Percentiles rank a stretch among this genome's conserved stretches.
Evolutionary conservation across 2,113 vertebrate species (phyloP).

Genomic region (Fulmarus glacialis): DNA sequence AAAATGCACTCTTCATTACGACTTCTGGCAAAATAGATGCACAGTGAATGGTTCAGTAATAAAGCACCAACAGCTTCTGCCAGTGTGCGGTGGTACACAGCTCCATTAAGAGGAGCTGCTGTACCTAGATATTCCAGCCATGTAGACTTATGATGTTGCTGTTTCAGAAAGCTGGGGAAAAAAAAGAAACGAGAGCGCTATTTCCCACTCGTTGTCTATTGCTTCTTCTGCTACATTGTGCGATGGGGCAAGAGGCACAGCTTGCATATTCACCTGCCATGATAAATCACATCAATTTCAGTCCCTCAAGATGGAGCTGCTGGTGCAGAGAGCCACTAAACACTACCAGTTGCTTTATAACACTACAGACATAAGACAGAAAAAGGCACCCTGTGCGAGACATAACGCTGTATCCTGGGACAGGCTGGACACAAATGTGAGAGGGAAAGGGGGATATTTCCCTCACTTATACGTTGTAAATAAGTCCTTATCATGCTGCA

Average conservation of each 20-base stretch:
- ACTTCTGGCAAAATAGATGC: neutral
- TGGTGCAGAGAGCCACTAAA: conserved; percentile 54
- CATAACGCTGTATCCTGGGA: neutral
- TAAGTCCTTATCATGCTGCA: neutral
- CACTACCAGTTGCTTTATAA: conserved; percentile 57
- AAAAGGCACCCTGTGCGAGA: neutral
- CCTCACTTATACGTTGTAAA: neutral
- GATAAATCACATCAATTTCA: conserved; percentile 66
- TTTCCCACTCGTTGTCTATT: neutral
- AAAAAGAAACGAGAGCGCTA: neutral
- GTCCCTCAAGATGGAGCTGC: conserved; percentile 40
- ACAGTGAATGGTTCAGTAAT: neutral
- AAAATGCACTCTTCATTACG: neutral
- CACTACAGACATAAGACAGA: neutral
- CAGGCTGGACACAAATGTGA: neutral
- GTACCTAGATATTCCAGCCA: neutral
- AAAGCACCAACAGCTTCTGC: neutral
- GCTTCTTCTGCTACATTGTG: conserved; percentile 35
- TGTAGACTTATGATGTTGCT: neutral
- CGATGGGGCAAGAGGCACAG: conserved; percentile 1
- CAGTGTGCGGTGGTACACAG: neutral
- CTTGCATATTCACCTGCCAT: conserved; percentile 67
- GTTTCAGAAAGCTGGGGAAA: neutral
- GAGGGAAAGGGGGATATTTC: neutral
- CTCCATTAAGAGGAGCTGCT: conserved; percentile 44